phyloP scores from a whole-genome alignment of 2,888 invertebrate genomes.

The Petrolisthes cinctipes region DNA sequence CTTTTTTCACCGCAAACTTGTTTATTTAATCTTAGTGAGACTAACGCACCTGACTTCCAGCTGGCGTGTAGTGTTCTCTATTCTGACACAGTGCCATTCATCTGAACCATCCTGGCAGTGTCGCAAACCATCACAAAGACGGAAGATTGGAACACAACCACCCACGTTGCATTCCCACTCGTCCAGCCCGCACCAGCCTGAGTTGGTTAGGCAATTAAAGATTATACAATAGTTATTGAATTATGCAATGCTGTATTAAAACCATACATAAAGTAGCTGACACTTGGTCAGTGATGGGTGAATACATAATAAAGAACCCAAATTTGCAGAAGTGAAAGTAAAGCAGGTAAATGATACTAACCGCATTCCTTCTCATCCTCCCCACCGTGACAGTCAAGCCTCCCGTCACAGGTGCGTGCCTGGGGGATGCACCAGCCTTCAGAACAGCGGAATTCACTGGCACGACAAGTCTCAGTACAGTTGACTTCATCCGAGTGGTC shows the following conservation, averaged over 20 bases:
- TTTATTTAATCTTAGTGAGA: not conserved
- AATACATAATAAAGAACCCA: not conserved
- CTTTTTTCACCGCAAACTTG: not conserved
- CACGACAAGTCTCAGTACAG: constrained; percentile 32
- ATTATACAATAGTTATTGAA: no score
- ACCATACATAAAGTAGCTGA: not conserved
- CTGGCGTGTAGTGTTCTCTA: constrained; percentile 55
- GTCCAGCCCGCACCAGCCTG: constrained; percentile 53
- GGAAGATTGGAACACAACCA: constrained; percentile 73
- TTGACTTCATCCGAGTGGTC: constrained; percentile 62
- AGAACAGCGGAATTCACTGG: constrained; percentile 74
- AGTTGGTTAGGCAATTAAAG: not conserved
- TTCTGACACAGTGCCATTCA: constrained; percentile 73
- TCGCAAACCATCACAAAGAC: constrained; percentile 75
- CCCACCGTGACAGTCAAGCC: constrained; percentile 66
- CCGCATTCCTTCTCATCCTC: constrained; percentile 65
- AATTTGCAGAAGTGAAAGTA: not conserved
- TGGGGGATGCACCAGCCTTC: constrained; percentile 76
- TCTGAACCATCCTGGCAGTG: constrained; percentile 78
- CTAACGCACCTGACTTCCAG: constrained; percentile 65
- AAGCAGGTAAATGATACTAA: constrained; percentile 22
- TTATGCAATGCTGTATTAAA: no score
- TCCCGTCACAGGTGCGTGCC: constrained; percentile 68
- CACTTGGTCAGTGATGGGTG: not conserved
- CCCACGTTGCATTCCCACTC: constrained; percentile 71